These are phyloP conservation scores for Hedychridium roseum DNA, from an alignment of 2,888 invertebrate species.

Conservation along the genomic window DNA sequence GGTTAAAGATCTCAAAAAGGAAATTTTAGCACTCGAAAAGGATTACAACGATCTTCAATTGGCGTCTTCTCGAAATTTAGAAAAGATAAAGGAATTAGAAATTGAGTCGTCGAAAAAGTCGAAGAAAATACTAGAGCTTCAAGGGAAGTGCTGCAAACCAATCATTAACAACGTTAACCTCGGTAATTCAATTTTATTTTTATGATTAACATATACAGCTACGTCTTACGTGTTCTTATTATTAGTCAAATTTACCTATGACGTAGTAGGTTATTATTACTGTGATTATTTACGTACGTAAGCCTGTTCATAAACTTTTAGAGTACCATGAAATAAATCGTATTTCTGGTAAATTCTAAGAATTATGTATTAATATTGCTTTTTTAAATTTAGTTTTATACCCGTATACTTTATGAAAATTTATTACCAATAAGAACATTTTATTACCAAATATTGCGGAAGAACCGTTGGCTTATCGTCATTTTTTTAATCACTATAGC, in stretches of 20 bases:
- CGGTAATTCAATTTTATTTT: conserved; percentile 36
- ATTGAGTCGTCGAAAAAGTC: conserved; percentile 70
- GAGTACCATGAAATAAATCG: no score
- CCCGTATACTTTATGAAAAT: no score
- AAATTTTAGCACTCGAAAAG: conserved; percentile 66
- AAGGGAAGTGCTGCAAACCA: conserved; percentile 62
- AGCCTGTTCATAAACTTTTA: no score
- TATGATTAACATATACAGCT: not conserved
- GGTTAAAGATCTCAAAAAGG: conserved; percentile 66
- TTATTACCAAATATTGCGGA: no score
- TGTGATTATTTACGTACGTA: not conserved
- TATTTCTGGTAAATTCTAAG: conserved; percentile 2
- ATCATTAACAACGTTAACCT: conserved; percentile 52
- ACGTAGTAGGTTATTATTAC: not conserved
- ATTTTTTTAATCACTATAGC: no score
- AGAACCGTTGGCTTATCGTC: no score
- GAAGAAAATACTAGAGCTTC: conserved; percentile 65
- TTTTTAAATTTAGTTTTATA: conserved; percentile 1
- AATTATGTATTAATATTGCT: not conserved
- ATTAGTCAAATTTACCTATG: not conserved
- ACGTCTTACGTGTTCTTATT: not conserved
- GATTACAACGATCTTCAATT: conserved; percentile 71
- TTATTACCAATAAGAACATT: no score
- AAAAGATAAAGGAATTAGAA: conserved; percentile 71
- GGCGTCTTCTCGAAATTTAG: conserved; percentile 66